Percentiles rank a stretch among this genome's conserved stretches.
phyloP scores from a whole-genome alignment of 2,797 vertebrate species.

The Podarcis siculus region DNA sequence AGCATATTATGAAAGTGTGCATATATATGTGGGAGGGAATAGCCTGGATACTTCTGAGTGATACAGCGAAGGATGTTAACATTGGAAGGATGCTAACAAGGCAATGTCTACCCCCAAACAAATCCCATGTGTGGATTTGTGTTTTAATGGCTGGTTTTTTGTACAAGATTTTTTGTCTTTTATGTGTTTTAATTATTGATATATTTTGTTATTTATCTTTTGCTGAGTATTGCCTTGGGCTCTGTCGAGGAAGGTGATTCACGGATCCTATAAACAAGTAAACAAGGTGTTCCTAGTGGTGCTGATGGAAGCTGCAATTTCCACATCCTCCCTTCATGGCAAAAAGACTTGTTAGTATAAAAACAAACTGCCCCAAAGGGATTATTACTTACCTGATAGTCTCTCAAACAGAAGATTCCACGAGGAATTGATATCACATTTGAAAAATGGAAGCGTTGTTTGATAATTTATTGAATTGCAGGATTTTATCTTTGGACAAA shows the following conservation, averaged over 20 bases:
- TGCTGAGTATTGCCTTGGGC: too few species aligned
- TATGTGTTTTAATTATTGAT: too few species aligned
- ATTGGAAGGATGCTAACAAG: neutral
- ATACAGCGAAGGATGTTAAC: neutral
- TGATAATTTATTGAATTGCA: neutral
- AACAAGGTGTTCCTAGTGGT: too few species aligned
- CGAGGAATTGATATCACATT: neutral
- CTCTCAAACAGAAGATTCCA: neutral
- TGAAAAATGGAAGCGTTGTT: neutral
- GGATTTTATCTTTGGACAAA: neutral
- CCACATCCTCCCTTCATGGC: too few species aligned
- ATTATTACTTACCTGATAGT: neutral
- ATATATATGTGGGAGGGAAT: neutral
- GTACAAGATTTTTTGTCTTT: too few species aligned
- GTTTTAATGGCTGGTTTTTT: too few species aligned
- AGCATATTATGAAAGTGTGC: accelerated
- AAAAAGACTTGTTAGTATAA: neutral
- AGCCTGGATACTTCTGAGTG: accelerated
- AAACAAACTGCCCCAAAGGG: neutral
- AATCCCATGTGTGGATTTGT: too few species aligned
- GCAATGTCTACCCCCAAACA: neutral
- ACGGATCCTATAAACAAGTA: too few species aligned
- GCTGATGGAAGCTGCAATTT: neutral
- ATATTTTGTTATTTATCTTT: too few species aligned
- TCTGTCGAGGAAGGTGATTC: too few species aligned